phyloP scores from a whole-genome alignment of 2,797 vertebrate species.

The Eremophila alpestris region DNA sequence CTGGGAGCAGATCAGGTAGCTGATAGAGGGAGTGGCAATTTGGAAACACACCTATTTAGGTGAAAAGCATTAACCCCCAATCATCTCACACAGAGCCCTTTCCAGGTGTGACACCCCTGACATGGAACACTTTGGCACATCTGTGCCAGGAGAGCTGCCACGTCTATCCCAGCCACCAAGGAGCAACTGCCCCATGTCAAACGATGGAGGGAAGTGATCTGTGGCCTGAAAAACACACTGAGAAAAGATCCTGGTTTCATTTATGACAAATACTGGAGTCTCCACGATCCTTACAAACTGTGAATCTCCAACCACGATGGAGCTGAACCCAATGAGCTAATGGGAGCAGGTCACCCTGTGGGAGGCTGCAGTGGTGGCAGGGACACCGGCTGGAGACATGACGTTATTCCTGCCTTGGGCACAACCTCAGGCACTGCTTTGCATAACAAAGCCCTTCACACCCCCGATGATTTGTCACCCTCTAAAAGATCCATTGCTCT shows the following conservation, averaged over 20 bases:
- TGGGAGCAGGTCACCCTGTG: not conserved
- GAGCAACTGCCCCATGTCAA: rapidly evolving
- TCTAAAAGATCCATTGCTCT: not conserved
- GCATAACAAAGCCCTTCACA: not conserved
- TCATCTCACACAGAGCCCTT: not conserved
- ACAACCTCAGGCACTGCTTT: not conserved
- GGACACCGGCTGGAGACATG: not conserved
- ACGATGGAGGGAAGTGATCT: not conserved
- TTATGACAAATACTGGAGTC: no score
- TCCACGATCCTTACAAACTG: not conserved
- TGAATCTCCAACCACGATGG: not conserved
- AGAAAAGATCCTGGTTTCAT: not conserved
- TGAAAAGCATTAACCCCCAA: not conserved
- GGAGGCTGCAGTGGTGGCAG: not conserved
- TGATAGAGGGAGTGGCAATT: not conserved
- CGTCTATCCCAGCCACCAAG: not conserved
- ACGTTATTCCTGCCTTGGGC: not conserved
- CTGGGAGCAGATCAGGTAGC: not conserved
- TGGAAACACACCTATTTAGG: not conserved
- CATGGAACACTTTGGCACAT: rapidly evolving
- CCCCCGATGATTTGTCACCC: not conserved
- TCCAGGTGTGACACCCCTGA: not conserved
- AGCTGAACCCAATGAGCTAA: not conserved
- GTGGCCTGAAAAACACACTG: not conserved
- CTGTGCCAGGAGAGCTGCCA: not conserved